Conservation (phyloP, 2,888 invertebrate species). For the Icerya purchasi region DNA sequence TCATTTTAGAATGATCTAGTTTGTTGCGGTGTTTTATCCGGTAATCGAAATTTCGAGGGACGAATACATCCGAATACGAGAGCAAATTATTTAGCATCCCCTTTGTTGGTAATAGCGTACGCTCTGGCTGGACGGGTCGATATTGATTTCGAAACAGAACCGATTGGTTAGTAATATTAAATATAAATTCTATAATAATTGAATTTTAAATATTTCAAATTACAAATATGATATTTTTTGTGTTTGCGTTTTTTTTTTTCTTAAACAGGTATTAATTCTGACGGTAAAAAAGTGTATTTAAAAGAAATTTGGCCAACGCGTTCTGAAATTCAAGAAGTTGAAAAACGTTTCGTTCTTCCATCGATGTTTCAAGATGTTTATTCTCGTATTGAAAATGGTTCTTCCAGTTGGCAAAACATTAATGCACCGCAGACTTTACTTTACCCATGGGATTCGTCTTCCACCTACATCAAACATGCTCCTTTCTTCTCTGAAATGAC, state of each 20-base stretch:
- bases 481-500: slow-evolving; percentile 83
- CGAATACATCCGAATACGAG: slow-evolving; percentile 90
- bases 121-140: slow-evolving; percentile 86
- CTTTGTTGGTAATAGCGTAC: slow-evolving; percentile 88
- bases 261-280: slow-evolving; percentile 26
- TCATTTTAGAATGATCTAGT: slow-evolving; percentile 59
- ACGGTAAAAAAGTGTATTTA: slow-evolving; percentile 60
- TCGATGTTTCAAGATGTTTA: slow-evolving; percentile 91
- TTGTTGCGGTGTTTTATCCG: slow-evolving; percentile 86
- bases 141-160: slow-evolving; percentile 82
- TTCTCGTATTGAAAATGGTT: slow-evolving; percentile 61
- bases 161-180: slow-evolving; percentile 47
- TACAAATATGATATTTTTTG: neutral
- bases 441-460: slow-evolving; percentile 75
- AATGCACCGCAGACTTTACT: slow-evolving; percentile 56
- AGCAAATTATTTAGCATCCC: slow-evolving; percentile 96
- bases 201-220: too few species aligned
- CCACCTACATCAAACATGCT: slow-evolving; percentile 89
- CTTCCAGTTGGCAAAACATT: slow-evolving; percentile 61
- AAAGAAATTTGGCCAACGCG: slow-evolving; percentile 90
- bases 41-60: slow-evolving; percentile 96
- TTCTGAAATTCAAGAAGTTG: slow-evolving; percentile 70
- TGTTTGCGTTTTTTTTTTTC: neutral
- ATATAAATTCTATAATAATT: too few species aligned
- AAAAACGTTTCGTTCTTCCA: slow-evolving; percentile 73